Base-by-base conservation (phyloP, 1,140 invertebrate species). In the Drosophila hydei region DNA sequence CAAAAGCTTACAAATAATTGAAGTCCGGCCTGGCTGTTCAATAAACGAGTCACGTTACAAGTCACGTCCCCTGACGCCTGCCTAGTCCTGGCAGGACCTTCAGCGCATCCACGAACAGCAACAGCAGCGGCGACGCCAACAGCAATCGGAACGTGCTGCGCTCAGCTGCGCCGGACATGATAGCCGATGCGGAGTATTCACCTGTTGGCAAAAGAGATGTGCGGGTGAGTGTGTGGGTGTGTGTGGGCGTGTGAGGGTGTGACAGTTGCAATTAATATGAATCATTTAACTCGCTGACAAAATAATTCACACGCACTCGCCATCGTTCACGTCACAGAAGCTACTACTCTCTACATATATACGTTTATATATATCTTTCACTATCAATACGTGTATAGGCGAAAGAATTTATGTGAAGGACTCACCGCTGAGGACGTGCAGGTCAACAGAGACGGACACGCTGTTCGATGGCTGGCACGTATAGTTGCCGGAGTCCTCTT, bases 141-240 rank as follows among this genome's bases (percentile, higher is more conserved):
- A 76, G 63, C 58, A 72, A 40, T 43, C 55, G 65, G 42, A 70
- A 78, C 72, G 79, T 75, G 80, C 72, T 79, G 42, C 72, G 55
- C 51, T 71, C 42, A n/a, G 55, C 43, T 16, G 76, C 84, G 54
- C 59, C 70, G 45, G 90, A 91, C 83, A 90, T 91, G 68, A 91
- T 91, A 58, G 90, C 90, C 72, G 90, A 91, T 73, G 92, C 92
- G 23, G 92, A 92, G 70, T 92, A 92, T 80, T 92, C 92, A 75
- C 92, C 92, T 92, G 90, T 73, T 91, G 80, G 73, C 43, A 62
- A 72, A 51, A 43, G 18, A 54, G 55, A 65, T 45, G 43, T 48
- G 27, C 9, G 56, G 16, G 12, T 38, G 40, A 12, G 14, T 54
- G 23, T 63, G 67, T 18, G 47, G 18, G 14, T 19, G 47, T 19